Evolutionary conservation across 2,888 invertebrate species (phyloP).

Genomic region (Synanthedon vespiformis): DNA sequence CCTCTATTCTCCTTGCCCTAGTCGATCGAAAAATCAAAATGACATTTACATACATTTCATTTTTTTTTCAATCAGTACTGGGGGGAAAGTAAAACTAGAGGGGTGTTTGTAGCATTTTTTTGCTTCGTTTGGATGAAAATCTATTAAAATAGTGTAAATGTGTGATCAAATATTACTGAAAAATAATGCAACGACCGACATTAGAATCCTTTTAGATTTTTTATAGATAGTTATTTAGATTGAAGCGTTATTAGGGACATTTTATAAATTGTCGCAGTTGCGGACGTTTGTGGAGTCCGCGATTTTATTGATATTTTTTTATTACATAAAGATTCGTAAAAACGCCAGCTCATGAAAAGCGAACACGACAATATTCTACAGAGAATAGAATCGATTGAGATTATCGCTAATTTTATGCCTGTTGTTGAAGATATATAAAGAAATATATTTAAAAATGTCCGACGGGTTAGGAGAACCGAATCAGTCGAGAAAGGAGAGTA

Average conservation of each 20-base stretch:
- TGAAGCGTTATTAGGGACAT: slow-evolving; percentile 2
- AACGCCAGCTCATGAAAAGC: background rate
- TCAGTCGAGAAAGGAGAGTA: slow-evolving; percentile 46
- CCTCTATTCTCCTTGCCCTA: slow-evolving; percentile 12
- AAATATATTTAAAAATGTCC: slow-evolving; percentile 28
- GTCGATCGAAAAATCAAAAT: slow-evolving; percentile 41
- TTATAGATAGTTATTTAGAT: background rate
- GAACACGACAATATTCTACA: too few relatives aligned
- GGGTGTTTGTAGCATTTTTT: background rate
- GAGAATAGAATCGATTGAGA: too few relatives aligned
- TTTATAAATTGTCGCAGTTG: slow-evolving; percentile 20
- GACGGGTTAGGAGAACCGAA: slow-evolving; percentile 51
- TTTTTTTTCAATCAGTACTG: slow-evolving; percentile 27
- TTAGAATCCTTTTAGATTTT: background rate
- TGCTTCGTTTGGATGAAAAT: background rate
- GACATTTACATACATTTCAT: slow-evolving; percentile 22
- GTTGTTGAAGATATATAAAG: too few relatives aligned
- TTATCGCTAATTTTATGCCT: too few relatives aligned
- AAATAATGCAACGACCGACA: background rate
- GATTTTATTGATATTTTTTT: slow-evolving; percentile 36
- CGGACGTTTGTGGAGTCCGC: slow-evolving; percentile 30
- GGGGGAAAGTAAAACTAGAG: slow-evolving; percentile 19
- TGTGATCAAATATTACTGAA: background rate
- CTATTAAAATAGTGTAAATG: background rate
- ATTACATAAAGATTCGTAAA: slow-evolving; percentile 7